Conservation (phyloP, 2,113 vertebrate genomes). For the Tychaedon coryphoeus region DNA sequence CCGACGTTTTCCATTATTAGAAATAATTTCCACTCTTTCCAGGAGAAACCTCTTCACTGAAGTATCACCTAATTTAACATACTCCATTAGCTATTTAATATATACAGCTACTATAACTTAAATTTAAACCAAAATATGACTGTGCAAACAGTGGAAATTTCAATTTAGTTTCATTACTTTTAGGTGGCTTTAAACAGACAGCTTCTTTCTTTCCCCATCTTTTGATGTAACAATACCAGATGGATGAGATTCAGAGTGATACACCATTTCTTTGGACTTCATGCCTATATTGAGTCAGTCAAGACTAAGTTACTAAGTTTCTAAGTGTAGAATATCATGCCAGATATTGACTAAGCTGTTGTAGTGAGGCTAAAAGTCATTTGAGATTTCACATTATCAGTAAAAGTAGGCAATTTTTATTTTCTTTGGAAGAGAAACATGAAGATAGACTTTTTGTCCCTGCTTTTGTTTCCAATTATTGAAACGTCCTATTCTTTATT, state of each 20-base stretch:
- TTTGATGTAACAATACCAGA: background rate
- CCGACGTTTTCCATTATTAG: background rate
- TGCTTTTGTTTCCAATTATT: background rate
- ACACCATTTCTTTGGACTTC: slow-evolving; percentile 37
- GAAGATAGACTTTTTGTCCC: background rate
- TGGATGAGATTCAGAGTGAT: background rate
- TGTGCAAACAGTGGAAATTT: background rate
- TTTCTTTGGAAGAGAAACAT: background rate
- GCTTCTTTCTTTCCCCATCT: background rate
- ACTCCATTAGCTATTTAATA: background rate
- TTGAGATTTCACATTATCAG: slow-evolving; percentile 10
- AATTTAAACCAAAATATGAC: background rate
- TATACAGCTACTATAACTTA: background rate
- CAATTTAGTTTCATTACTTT: background rate
- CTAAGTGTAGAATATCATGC: slow-evolving; percentile 13
- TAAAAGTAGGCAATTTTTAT: background rate
- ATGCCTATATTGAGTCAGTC: slow-evolving; percentile 30
- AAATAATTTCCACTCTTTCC: background rate
- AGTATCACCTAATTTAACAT: background rate
- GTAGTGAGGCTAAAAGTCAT: slow-evolving; percentile 18
- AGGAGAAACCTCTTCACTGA: background rate
- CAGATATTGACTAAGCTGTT: slow-evolving; percentile 59
- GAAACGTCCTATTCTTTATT: background rate
- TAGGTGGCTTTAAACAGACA: background rate
- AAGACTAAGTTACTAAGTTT: slow-evolving; percentile 42